Percentiles rank a stretch among this genome's conserved stretches.
Conservation (phyloP, 2,797 vertebrate genomes). For the Dendrocincla fuliginosa region DNA sequence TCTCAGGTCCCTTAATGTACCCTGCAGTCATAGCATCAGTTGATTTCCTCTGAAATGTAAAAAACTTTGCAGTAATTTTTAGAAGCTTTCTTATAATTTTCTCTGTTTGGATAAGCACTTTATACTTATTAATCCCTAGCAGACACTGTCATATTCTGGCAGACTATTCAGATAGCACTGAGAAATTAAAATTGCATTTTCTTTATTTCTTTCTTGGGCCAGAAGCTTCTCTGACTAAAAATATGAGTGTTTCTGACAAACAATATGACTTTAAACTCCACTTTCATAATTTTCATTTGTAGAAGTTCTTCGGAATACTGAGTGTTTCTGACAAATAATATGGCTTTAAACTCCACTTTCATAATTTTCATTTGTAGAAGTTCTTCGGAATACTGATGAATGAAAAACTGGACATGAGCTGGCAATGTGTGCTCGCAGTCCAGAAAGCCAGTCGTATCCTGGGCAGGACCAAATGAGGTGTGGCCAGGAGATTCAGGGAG, state of each 20-base stretch:
- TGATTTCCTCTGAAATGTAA: constrained; percentile 11
- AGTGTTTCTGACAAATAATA: neutral
- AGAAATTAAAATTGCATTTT: neutral
- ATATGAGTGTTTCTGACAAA: neutral
- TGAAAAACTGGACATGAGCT: neutral
- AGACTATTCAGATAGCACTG: neutral
- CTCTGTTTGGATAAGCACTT: constrained; percentile 10
- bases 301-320: neutral
- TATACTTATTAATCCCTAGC: neutral
- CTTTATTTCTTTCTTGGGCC: neutral
- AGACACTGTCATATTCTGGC: neutral
- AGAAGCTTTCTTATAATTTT: neutral
- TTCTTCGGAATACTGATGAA: neutral
- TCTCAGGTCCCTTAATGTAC: neutral
- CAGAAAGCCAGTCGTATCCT: rapidly evolving
- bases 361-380: neutral
- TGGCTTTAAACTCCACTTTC: neutral
- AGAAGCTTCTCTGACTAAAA: neutral
- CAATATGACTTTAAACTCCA: neutral
- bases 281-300: neutral
- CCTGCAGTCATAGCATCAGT: neutral
- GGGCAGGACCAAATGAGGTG: rapidly evolving
- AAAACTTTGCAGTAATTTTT: neutral
- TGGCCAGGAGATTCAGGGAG: neutral
- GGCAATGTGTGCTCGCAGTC: rapidly evolving